phyloP scores from a whole-genome alignment of 2,888 invertebrate species.

The Pristionchus fissidentatus region DNA sequence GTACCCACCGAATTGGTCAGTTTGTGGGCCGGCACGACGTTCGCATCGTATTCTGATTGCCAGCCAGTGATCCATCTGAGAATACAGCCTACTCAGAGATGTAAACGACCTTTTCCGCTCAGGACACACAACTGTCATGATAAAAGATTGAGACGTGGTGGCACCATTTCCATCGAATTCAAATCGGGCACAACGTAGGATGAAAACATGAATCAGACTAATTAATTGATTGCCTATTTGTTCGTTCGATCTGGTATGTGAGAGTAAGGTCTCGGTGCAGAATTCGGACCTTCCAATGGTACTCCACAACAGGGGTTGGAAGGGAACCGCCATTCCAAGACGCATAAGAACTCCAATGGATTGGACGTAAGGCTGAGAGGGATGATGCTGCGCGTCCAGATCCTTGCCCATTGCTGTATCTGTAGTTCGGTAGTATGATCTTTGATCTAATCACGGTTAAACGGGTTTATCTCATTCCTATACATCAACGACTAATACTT shows the following conservation, averaged over 20 bases:
- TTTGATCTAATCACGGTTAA: no score
- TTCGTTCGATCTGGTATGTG: no score
- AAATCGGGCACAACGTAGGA: no score
- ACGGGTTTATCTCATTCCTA: no score
- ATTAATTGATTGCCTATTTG: no score
- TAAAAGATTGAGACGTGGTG: neutral
- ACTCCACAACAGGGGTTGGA: neutral
- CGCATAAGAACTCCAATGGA: constrained; percentile 5
- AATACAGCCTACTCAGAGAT: neutral
- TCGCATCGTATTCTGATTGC: neutral
- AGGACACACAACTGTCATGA: neutral
- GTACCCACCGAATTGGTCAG: constrained; percentile 27
- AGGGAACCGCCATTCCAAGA: neutral
- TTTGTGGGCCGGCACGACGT: neutral
- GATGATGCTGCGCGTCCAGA: constrained; percentile 5
- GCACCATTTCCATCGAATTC: no score
- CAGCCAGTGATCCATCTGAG: constrained; percentile 40
- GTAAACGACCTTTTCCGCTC: neutral
- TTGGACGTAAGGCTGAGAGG: constrained; percentile 34
- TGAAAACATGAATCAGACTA: neutral
- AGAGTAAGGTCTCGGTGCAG: no score
- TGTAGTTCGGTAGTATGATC: no score
- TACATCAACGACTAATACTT: no score
- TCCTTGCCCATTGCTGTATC: constrained; percentile 41
- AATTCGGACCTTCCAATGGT: neutral